phyloP scores from a whole-genome alignment of 1,140 invertebrate species.

The Brachionus paranguensis region DNA sequence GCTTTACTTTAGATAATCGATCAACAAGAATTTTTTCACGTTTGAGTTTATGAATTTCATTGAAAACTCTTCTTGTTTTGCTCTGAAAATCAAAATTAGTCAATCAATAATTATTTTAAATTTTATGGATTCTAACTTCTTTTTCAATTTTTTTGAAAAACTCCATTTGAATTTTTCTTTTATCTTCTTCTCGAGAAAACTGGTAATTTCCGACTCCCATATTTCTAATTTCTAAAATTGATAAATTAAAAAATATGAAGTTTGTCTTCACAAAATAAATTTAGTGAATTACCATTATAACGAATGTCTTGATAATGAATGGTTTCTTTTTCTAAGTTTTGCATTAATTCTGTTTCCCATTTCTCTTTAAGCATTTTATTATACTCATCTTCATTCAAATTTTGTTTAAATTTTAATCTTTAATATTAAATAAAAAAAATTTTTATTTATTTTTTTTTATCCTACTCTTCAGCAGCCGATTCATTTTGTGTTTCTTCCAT shows the following conservation, averaged over 20 bases:
- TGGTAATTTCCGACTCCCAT: conserved; percentile 39
- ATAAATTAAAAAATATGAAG: neutral
- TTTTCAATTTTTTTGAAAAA: conserved; percentile 38
- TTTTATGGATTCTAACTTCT: neutral
- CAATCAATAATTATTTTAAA: neutral
- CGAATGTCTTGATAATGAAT: conserved; percentile 37
- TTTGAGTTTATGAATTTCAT: conserved; percentile 19
- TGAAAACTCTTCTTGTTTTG: conserved; percentile 14
- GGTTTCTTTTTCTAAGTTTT: conserved; percentile 25
- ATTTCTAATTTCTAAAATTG: conserved; percentile 20
- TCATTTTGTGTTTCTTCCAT: neutral
- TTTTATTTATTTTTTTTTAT: neutral
- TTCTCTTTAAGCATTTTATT: conserved; percentile 5
- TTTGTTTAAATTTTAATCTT: neutral
- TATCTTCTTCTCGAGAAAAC: neutral
- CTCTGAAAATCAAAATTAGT: neutral
- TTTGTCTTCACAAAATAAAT: neutral
- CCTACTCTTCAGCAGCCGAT: neutral
- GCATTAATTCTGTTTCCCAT: conserved; percentile 9
- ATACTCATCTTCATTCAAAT: conserved; percentile 17
- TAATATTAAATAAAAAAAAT: neutral
- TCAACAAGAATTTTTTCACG: conserved; percentile 14
- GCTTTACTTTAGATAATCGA: conserved; percentile 28
- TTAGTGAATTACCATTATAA: neutral
- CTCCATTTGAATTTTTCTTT: conserved; percentile 31